Base-by-base conservation (phyloP, 2,113 vertebrate species). In the Argyrosomus japonicus region DNA sequence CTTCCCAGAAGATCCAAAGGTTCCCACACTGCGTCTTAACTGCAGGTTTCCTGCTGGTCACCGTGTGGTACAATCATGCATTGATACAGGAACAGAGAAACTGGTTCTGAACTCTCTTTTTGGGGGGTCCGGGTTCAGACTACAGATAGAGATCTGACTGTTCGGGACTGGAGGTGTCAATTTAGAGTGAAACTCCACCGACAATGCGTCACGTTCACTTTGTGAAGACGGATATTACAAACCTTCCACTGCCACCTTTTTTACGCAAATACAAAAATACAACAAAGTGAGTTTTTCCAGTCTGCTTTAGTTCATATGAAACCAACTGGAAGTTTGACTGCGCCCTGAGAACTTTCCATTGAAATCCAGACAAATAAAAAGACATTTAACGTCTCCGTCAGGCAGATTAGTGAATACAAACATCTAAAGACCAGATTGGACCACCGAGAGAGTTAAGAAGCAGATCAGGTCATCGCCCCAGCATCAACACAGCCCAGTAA, bases 321-420 rank as follows among this genome's bases (percentile, higher is more conserved):
- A 82, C 53, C 63, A 32, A 50, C 58, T 45, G 70, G 51, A 87
- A 86, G 74, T 61, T 48, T 56, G 73, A 87, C 84, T 71, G 89
- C 68, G 27, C 91, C 91, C 88, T 91, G 88, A 90, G 90, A 91
- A 81, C 86, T 36, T 90, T 77, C 82, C 58, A 65, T 60, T 57
- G 15, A 63, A 69, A 75, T 73, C 79, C 63, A 83, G 76, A 79
- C 13, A 64, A 67, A 76, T 25, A 2, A 79, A 77, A 64, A 10
- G 75, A 78, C 10, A 7, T 82, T 65, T 19, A 13, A 54, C 18
- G 18, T 32, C 45, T 62, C 65, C 32, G 15, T 60, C 5, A 54
- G 74, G 12, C 57, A 23, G 50, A 54, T 12, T 3, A 7, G 32
- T 21, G 51, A 83, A 67, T 32, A 60, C 18, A 69, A 40, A 40